Conservation (phyloP, 2,797 vertebrate genomes). For the Podarcis siculus region DNA sequence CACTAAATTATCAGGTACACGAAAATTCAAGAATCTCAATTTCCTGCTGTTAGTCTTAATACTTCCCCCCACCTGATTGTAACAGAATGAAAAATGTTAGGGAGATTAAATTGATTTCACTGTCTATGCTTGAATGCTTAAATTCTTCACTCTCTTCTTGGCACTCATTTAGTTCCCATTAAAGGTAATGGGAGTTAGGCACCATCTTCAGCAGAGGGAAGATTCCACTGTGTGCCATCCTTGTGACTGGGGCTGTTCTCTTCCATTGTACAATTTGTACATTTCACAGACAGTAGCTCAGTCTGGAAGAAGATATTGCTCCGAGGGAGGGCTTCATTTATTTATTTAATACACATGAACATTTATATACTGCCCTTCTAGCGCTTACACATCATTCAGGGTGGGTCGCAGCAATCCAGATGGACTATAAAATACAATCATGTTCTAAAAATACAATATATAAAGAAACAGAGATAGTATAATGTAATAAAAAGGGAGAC, state of each 20-base stretch:
- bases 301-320: constrained; percentile 1
- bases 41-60: constrained; percentile 5
- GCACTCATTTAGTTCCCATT: constrained; percentile 8
- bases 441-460: not conserved
- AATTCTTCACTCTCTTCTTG: not conserved
- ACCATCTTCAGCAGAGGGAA: not conserved
- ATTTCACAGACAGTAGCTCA: not conserved
- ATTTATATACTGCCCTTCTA: not conserved
- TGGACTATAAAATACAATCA: not conserved
- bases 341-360: not conserved
- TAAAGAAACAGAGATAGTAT: not conserved
- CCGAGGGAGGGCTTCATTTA: not conserved
- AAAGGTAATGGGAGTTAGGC: not conserved
- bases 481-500: not conserved
- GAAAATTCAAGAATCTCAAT: not conserved
- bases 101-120: constrained; percentile 25
- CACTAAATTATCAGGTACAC: not conserved
- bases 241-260: not conserved
- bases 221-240: not conserved
- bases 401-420: not conserved
- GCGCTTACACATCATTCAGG: not conserved
- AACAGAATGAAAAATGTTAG: constrained; percentile 29
- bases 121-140: not conserved
- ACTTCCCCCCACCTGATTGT: not conserved
- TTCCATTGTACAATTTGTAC: not conserved